Evolutionary conservation across 2,888 invertebrate species (phyloP).

Genomic region (Achlya flavicornis): DNA sequence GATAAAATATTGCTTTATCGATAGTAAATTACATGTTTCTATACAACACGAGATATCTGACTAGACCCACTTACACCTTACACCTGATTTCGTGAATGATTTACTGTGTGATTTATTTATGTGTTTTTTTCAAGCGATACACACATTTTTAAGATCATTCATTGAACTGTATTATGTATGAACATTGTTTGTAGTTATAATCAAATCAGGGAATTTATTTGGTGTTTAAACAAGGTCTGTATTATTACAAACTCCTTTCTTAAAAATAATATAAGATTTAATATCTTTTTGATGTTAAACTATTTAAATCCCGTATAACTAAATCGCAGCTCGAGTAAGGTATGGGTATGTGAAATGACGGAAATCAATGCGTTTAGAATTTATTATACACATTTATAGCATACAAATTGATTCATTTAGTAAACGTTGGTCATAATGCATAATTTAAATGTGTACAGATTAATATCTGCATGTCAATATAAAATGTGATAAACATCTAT

Average conservation of each 20-base stretch:
- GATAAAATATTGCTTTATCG: constrained; percentile 43
- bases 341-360: constrained; percentile 23
- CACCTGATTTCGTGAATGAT: constrained; percentile 9
- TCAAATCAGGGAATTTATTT: not conserved
- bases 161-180: not conserved
- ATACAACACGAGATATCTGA: constrained; percentile 15
- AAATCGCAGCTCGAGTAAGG: not conserved
- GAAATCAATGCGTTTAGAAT: constrained; percentile 41
- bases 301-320: not conserved
- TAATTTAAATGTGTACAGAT: not conserved
- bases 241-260: no score
- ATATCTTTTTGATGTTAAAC: no score
- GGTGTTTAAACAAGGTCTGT: not conserved
- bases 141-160: not conserved
- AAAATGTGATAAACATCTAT: not conserved
- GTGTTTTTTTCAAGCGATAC: not conserved
- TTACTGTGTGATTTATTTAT: not conserved
- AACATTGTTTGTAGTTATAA: not conserved
- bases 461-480: constrained; percentile 1
- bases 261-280: no score
- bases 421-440: not conserved
- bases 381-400: constrained; percentile 26
- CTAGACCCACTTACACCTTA: not conserved
- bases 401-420: constrained; percentile 35
- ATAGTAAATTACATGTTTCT: constrained; percentile 35